Evolutionary conservation across 2,888 invertebrate genomes (phyloP).

Genomic region (Diarsia dahlii): DNA sequence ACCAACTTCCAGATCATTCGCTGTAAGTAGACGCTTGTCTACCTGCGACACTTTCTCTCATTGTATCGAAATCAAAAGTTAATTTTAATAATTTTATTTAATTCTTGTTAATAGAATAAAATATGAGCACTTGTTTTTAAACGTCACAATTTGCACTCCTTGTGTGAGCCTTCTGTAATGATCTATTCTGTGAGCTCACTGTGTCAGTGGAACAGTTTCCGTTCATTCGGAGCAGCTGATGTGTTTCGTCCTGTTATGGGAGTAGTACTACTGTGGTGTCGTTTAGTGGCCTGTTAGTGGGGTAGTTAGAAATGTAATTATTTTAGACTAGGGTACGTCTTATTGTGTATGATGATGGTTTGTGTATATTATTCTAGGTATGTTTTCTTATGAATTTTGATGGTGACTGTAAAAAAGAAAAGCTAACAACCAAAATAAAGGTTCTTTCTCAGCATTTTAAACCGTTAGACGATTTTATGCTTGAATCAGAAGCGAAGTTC

Average conservation of each 20-base stretch:
- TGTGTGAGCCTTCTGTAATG: not conserved
- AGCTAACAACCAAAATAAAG: not conserved
- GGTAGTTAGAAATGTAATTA: conserved; percentile 2
- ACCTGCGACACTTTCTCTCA: too few relatives aligned
- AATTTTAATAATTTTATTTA: too few relatives aligned
- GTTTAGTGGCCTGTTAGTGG: conserved; percentile 4
- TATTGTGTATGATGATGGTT: not conserved
- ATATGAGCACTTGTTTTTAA: too few relatives aligned
- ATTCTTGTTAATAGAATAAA: too few relatives aligned
- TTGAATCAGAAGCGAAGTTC: too few relatives aligned
- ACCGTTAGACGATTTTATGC: too few relatives aligned
- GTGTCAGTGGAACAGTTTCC: conserved; percentile 34
- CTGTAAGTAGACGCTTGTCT: too few relatives aligned
- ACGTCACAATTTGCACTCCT: too few relatives aligned
- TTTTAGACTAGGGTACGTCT: not conserved
- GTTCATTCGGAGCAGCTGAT: conserved; percentile 39
- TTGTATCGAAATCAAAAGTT: too few relatives aligned
- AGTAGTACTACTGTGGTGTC: conserved; percentile 30
- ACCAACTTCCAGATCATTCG: too few relatives aligned
- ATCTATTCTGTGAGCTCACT: not conserved
- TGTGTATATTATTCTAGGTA: not conserved
- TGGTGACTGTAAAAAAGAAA: not conserved
- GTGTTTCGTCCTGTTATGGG: conserved; percentile 20
- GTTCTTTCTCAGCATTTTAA: not conserved
- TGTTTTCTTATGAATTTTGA: not conserved